Evolutionary conservation across 1,140 invertebrate genomes (phyloP), one percentile per base, ranked within the genome.

Genomic region (Drosophila leontia): DNA sequence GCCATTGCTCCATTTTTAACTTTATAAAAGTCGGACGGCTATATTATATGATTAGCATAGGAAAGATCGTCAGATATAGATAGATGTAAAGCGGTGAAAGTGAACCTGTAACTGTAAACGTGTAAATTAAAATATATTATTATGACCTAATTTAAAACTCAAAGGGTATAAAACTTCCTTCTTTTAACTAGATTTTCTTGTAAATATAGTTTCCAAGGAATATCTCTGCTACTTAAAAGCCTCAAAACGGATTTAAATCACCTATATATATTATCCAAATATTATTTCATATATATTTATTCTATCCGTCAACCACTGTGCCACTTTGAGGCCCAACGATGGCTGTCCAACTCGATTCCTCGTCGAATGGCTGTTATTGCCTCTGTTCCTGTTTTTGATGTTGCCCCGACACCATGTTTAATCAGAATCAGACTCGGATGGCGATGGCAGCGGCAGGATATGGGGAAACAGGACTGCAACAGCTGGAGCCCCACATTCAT

Each of bases 401-500:
- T 60, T 74, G 67, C 55, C 29, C 55, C 68, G 55, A 72, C 70
- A 74, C 70, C 53, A 60, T 74, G 70, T 72, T 74, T 78, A 78
- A 78, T 78, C 75, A 69, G 75, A 78, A 69, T 61, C 75, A 78
- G 75, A 61, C 44, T 47, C 61, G 59, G 19, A 11, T 19, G 51
- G 26, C 13, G 4, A 9, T 19, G 60, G 13, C 42, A 50, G 42
- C 39, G 26, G 23, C 65, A 72, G 69, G 65, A 65, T 51, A 53
- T 75, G 74, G 71, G 42, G 60, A 57, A 53, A 59, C 74, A 76
- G 41, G 48, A 53, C 53, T 58, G 61, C 75, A 78, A 77, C 74
- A 77, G 75, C 62, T 75, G 71, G 13, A 26, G 23, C 71, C 57
- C 48, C 19, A 78, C 63, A 68, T 67, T 80, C 82, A 84, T 85